Base-by-base conservation (phyloP, 2,888 invertebrate genomes). In the Trichacis sp. region DNA sequence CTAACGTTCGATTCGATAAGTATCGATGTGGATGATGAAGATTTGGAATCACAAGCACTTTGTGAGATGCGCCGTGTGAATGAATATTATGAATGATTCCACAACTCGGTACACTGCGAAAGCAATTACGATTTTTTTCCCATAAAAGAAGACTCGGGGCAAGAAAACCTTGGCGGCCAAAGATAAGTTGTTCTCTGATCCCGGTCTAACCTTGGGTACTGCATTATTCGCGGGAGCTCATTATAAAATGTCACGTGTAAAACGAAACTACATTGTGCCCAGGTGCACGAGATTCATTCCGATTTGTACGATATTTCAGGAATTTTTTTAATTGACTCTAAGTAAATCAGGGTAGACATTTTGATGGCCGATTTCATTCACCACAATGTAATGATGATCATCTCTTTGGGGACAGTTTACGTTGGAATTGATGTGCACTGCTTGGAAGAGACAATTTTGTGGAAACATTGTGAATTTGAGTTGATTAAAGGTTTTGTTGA, bases 51-150 rank as follows among this genome's bases (percentile, higher is more conserved):
- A 33, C 9, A 33, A 33, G 33, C 33, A 33, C 33, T 33, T n/a
- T 3, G n/a, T 2, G 2, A 30, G 48, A 47, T 36, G 24, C 45
- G 24, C 43, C 30, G 59, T 52, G 57, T 65, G 64, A 65, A 65
- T 60, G 64, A 60, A 60, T 53, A 53, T 43, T 56, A 65, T 65
- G 64, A 65, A 65, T 65, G 64, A 57, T 53, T 48, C 30, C 40
- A 62, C 62, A 64, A 47, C 61, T 62, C 54, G 47, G 56, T 54
- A 62, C 47, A n/a, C 48, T 51, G 62, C 52, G 56, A 59, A 64
- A 17, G 62, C 64, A 64, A 68, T 68, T 68, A 64, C 64, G 61
- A 51, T 62, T 68, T 56, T 68, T 64, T 56, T 43, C 14, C 9
- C 19, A 29, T 24, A 40, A 29, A 33, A 43, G 18, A 42, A 51